Evolutionary conservation across 2,888 invertebrate genomes (phyloP), one percentile per base, ranked within the genome.

Genomic region (Odontocolon sp.): DNA sequence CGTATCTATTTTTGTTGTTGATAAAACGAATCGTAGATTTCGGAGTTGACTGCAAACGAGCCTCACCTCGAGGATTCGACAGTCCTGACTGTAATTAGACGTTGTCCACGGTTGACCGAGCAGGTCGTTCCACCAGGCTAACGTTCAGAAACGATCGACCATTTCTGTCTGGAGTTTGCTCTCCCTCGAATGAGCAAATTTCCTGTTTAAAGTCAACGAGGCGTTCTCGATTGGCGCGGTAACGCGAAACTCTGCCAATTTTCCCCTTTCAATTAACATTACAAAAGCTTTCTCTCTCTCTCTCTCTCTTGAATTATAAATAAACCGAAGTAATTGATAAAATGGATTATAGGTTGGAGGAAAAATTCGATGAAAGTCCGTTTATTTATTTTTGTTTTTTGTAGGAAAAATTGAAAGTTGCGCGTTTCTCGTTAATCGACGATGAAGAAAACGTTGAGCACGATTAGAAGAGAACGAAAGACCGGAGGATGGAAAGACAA

Each of bases 91-190:
- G 36, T 64, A 64, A 64, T 64, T 64, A 36, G 36, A 50, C 50
- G 33, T 50, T 36, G 50, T 64, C 64, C 64, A 50, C 28, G 54
- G 14, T 73, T 59, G 47, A 47, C 56, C 56, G 61, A 56, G 18
- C 42, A 26, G 26, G 67, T 61, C 67, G 18, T 67, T 47, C 36
- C 45, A 45, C 67, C 16, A 21, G 9, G 23, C 23, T 23, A 21
- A 26, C 11, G 23, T 47, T 21, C n/a, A n/a, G n/a, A n/a, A n/a
- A 36, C 31, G 67, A 33, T 57, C 67, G 47, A 67, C 45, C 56
- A 57, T 56, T 57, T 68, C 33, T 33, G 56, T 68, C 57, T 36
- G 56, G 11, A 36, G 23, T 38, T 11, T 21, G 16, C 11, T 23
- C 21, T 26, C 47, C n/a, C 4, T 18, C 36, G 21, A 11, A 38